These are phyloP conservation scores for Endotricha flammealis DNA, from an alignment of 2,888 invertebrate genomes.

Conservation along the genomic window DNA sequence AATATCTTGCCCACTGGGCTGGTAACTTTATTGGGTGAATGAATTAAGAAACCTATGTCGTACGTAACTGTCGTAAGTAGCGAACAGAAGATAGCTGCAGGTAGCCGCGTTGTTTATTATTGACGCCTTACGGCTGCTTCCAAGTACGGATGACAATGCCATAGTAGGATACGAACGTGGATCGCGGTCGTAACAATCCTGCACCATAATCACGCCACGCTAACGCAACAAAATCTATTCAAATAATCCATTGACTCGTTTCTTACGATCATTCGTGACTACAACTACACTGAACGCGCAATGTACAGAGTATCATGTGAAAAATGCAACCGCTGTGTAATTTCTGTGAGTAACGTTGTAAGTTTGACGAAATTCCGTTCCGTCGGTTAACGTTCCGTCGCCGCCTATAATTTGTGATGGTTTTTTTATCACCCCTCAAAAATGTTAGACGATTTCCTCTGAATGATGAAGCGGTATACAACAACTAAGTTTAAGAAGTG, in stretches of 20 bases:
- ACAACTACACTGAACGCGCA: constrained; percentile 2
- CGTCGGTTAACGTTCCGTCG: constrained; percentile 19
- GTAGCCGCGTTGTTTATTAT: not conserved
- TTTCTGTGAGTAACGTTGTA: not conserved
- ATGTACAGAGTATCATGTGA: constrained; percentile 4
- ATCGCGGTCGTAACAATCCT: too few relatives aligned
- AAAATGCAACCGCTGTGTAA: too few relatives aligned
- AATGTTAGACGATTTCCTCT: constrained; percentile 6
- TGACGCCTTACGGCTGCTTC: not conserved
- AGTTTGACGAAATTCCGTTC: constrained; percentile 17
- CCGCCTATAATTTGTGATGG: constrained; percentile 14
- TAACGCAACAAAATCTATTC: not conserved
- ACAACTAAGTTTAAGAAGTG: too few relatives aligned
- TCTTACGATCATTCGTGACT: too few relatives aligned
- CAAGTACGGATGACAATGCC: not conserved
- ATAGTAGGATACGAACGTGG: too few relatives aligned
- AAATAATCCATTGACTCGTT: too few relatives aligned
- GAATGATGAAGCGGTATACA: not conserved
- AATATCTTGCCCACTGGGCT: too few relatives aligned
- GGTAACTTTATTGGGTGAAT: too few relatives aligned
- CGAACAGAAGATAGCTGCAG: too few relatives aligned
- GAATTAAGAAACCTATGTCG: too few relatives aligned
- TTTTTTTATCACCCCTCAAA: constrained; percentile 15
- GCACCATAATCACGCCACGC: too few relatives aligned
- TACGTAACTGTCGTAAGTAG: too few relatives aligned